Evolutionary conservation across 2,113 vertebrate genomes (phyloP).

Genomic region (Lanius collurio): DNA sequence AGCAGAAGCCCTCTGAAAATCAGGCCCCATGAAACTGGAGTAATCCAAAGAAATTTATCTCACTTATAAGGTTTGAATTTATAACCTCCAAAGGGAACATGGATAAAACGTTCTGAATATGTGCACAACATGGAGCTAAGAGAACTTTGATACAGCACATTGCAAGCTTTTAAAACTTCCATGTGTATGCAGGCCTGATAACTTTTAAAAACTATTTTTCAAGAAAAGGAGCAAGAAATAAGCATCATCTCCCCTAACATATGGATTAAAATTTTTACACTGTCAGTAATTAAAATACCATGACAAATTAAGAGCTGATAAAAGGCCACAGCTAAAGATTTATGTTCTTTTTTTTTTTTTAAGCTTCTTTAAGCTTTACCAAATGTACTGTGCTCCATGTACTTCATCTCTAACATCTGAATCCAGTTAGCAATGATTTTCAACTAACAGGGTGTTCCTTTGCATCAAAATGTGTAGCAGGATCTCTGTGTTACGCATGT

Average conservation of each 20-base stretch:
- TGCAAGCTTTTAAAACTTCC: not conserved
- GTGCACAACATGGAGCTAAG: not conserved
- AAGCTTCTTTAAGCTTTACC: slow-evolving; percentile 75
- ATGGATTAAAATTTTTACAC: slow-evolving; percentile 69
- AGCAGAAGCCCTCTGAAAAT: not conserved
- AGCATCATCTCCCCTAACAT: slow-evolving; percentile 40
- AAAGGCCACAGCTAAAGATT: slow-evolving; percentile 75
- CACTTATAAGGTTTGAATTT: not conserved
- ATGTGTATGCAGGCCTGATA: not conserved
- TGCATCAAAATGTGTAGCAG: slow-evolving; percentile 60
- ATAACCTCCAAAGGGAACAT: not conserved
- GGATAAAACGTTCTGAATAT: not conserved
- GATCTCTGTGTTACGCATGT: slow-evolving; percentile 28
- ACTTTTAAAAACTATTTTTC: not conserved
- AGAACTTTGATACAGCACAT: not conserved
- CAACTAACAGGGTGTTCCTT: slow-evolving; percentile 57
- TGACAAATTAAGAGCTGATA: slow-evolving; percentile 78
- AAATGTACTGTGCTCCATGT: slow-evolving; percentile 60
- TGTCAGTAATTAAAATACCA: slow-evolving; percentile 75
- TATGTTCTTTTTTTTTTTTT: slow-evolving; percentile 51
- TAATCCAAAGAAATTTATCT: not conserved
- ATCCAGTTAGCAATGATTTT: slow-evolving; percentile 71
- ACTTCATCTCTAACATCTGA: slow-evolving; percentile 74
- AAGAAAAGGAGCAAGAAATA: slow-evolving; percentile 27
- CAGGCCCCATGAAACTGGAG: not conserved